phyloP scores from a whole-genome alignment of 2,888 invertebrate genomes.

The Oxycera nigricornis region DNA sequence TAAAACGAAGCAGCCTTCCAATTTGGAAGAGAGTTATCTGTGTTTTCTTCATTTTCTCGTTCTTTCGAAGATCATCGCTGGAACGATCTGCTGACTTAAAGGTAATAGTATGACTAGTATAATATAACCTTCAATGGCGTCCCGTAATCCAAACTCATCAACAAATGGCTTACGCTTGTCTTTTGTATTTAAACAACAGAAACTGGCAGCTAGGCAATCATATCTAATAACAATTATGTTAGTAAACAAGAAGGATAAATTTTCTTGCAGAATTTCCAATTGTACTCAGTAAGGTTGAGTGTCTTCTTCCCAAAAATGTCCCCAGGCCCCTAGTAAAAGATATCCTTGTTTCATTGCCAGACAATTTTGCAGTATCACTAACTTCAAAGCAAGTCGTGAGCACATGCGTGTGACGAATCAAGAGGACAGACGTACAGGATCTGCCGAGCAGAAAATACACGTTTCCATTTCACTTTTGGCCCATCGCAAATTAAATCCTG shows the following conservation, averaged over 20 bases:
- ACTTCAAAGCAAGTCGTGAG: conserved; percentile 27
- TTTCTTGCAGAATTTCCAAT: neutral
- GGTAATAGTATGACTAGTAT: no score
- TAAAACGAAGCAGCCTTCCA: conserved; percentile 32
- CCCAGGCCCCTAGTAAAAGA: neutral
- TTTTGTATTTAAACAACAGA: no score
- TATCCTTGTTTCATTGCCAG: neutral
- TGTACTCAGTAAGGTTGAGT: neutral
- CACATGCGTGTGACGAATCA: conserved; percentile 46
- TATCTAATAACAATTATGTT: neutral
- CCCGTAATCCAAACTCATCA: no score
- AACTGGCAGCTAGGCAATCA: neutral
- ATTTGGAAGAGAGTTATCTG: conserved; percentile 36
- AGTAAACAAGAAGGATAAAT: neutral
- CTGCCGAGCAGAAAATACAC: conserved; percentile 28
- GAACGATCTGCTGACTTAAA: conserved; percentile 29
- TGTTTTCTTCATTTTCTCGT: conserved; percentile 21
- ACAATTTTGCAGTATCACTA: neutral
- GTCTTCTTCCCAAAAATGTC: neutral
- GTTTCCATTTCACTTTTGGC: conserved; percentile 18
- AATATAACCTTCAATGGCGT: no score
- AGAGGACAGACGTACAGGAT: conserved; percentile 24
- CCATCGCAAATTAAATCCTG: conserved; percentile 18
- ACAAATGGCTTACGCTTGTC: no score
- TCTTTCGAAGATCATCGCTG: conserved; percentile 5